Conservation (phyloP, 1,140 invertebrate genomes). For the Drosophila serrata region DNA sequence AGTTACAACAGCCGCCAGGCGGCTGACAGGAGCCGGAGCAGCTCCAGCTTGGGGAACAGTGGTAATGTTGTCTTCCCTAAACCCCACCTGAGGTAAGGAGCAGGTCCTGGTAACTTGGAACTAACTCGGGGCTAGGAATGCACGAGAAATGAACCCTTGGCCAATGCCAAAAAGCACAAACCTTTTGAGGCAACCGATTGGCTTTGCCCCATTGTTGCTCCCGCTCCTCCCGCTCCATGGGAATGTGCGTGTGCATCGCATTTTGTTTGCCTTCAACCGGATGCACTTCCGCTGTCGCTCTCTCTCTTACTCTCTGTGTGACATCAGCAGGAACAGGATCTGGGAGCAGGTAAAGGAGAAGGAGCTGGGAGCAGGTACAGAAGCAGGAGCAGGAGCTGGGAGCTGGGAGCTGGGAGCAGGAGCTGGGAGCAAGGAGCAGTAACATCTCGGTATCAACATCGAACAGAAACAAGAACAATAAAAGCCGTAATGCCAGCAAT, state of each 20-base stretch:
- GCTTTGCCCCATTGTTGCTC: slow-evolving; percentile 31
- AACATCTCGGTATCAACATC: slow-evolving; percentile 31
- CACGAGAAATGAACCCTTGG: background rate
- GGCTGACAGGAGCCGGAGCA: slow-evolving; percentile 2
- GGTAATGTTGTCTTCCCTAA: background rate
- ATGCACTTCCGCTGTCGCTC: slow-evolving; percentile 62
- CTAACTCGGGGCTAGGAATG: slow-evolving; percentile 1
- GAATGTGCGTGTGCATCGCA: slow-evolving; percentile 38
- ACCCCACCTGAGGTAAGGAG: background rate
- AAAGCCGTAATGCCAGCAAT: slow-evolving; percentile 51
- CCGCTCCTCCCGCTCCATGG: background rate
- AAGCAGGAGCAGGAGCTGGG: background rate
- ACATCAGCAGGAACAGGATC: slow-evolving; percentile 37
- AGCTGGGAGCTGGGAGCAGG: background rate
- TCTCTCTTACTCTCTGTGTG: background rate
- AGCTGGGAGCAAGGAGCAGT: too few relatives aligned
- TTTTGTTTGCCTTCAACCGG: slow-evolving; percentile 62
- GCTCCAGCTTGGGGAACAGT: background rate
- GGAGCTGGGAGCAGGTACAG: background rate
- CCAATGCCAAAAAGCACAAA: slow-evolving; percentile 15
- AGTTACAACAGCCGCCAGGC: slow-evolving; percentile 31
- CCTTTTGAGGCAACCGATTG: slow-evolving; percentile 61
- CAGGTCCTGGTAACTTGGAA: background rate
- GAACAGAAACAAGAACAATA: slow-evolving; percentile 35
- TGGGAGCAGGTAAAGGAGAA: background rate